These are phyloP conservation scores for Pseudomyrmex dendroicus DNA, from an alignment of 1,140 invertebrate species.

Conservation along the genomic window DNA sequence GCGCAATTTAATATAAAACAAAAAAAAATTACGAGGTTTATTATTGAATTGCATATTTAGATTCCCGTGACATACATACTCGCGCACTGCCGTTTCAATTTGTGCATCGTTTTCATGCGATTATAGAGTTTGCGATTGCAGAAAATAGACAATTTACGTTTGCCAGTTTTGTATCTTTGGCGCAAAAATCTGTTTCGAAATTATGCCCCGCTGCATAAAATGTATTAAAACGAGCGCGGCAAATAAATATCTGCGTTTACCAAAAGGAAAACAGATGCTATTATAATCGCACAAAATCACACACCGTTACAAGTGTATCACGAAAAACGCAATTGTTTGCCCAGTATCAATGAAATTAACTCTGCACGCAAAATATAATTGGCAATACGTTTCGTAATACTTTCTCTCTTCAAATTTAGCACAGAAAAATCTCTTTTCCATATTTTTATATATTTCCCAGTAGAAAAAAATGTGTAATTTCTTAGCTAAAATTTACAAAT, in stretches of 20 bases:
- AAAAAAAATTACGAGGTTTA: constrained; percentile 25
- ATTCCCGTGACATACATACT: constrained; percentile 30
- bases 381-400: neutral
- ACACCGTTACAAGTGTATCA: neutral
- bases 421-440: neutral
- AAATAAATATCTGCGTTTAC: constrained; percentile 17
- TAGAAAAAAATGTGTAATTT: no score
- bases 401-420: neutral
- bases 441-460: no score
- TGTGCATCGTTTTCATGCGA: constrained; percentile 16
- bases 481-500: constrained; percentile 7
- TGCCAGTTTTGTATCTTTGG: constrained; percentile 48
- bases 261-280: constrained; percentile 6
- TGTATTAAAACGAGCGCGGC: constrained; percentile 44
- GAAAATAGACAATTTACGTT: constrained; percentile 47
- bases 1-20: neutral
- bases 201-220: constrained; percentile 26
- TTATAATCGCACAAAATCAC: constrained; percentile 15
- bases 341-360: neutral
- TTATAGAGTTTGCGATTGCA: constrained; percentile 45
- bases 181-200: constrained; percentile 28
- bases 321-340: constrained; percentile 7
- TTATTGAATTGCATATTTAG: constrained; percentile 36
- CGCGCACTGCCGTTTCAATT: constrained; percentile 40
- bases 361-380: constrained; percentile 5